Evolutionary conservation across 2,888 invertebrate species (phyloP), one percentile per base, ranked within the genome.

Genomic region (Pachliopta kotzebuea): DNA sequence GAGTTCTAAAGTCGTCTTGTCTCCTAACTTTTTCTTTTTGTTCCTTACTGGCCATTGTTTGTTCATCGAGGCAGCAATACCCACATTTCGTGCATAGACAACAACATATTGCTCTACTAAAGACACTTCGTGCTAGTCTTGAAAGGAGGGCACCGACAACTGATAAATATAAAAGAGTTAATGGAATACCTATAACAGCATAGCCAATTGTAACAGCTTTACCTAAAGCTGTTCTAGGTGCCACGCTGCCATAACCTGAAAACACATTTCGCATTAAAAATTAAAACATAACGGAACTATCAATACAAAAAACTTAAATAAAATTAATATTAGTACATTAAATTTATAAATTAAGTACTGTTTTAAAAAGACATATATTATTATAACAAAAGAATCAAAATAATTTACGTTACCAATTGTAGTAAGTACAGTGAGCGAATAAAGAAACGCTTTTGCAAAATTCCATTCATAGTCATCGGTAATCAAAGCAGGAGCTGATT

Each of bases 361-460:
- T 49, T 49, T 4, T 17, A 49, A 49, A 9, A n/a, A 20, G 2
- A 50, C 42, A 7, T 21, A 50, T 52, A n/a, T n/a, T n/a, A n/a
- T n/a, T 21, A 52, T 14, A 9, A 52, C 0, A n/a, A 45, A 45
- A 52, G 21, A 52, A 52, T 52, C 11, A 52, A 52, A 52, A 50
- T 20, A 37, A 31, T 20, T 21, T 42, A 29, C 56, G 71, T 94
- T 90, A 97, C 97, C 97, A 78, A 97, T 96, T 68, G 97, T 98
- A 26, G 98, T 98, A 68, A 98, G 94, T 65, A 98, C 97, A 49
- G 98, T 98, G 74, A 98, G 93, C 9, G 98, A 98, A 88, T 98
- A 98, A 60, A 98, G 94, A 85, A 98, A 98, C 24, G 98, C 97
- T 83, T 96, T 95, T 24, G 97, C 96, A 76, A 97, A 96, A 76